Evolutionary conservation across 2,797 vertebrate species (phyloP), one percentile per base, ranked within the genome.

Genomic region (Limosa lapponica): DNA sequence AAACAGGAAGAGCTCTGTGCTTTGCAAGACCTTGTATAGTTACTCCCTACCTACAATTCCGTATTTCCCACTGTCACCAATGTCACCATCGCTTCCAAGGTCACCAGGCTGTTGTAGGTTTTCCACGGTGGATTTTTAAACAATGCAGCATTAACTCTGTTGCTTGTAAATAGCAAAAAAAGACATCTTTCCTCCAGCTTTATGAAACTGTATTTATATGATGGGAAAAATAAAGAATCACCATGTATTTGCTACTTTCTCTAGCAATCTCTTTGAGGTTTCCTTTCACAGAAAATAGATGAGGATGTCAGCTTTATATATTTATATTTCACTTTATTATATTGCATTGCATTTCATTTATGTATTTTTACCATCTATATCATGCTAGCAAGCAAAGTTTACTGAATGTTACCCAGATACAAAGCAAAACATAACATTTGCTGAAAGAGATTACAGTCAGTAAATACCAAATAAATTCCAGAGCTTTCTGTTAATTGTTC

Each of bases 401-500:
- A 71, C 57, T 61, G n/a, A 75, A 16, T 54, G 17, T 59, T 90
- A 46, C 13, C 19, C 44, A 43, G 62, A 82, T 59, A 52, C 23
- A 70, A 64, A 73, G 22, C 27, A 90, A 87, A 88, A 79, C 32
- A 22, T 62, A 67, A 12, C 34, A 72, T 55, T 61, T 89, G 5
- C 77, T 85, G 25, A 65, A 87, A 87, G 69, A 65, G 11, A 74
- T 52, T 83, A 54, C 41, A 57, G 30, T 44, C 79, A 70, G 55
- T 73, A 95, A 90, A 87, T 73, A 80, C 11, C 64, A 90, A 77
- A 93, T 64, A 64, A 77, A 79, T 79, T 82, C 19, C 13, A 85
- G 66, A 66, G 41, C 44, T 67, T 84, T 77, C 27, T 91, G 27
- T 71, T 75, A 84, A 44, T 85, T 80, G n/a, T 57, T 89, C 22